These are phyloP conservation scores for Tautogolabrus adspersus DNA, from an alignment of 2,113 vertebrate species.

Conservation along the genomic window DNA sequence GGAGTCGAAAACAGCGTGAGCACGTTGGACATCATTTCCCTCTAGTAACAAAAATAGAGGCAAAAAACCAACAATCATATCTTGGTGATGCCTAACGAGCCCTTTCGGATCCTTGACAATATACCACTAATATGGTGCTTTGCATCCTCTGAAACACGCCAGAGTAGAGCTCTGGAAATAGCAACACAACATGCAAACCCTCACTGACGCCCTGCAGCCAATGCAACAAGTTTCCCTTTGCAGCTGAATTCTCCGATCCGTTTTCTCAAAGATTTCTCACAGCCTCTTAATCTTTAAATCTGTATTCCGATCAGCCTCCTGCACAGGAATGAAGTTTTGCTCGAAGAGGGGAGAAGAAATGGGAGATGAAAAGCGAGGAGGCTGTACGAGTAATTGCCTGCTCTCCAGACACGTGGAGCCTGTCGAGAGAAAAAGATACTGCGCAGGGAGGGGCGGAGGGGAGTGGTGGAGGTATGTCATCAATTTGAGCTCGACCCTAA, in stretches of 20 bases:
- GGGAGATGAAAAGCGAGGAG: constrained; percentile 57
- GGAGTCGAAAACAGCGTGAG: constrained; percentile 34
- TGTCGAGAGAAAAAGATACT: constrained; percentile 65
- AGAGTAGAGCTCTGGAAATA: constrained; percentile 70
- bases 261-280: neutral
- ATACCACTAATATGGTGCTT: constrained; percentile 80
- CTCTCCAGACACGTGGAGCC: constrained; percentile 66
- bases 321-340: constrained; percentile 8
- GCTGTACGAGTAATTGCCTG: constrained; percentile 53
- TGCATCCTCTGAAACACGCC: constrained; percentile 71
- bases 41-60: constrained; percentile 74
- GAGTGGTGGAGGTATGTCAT: constrained; percentile 69
- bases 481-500: constrained; percentile 81
- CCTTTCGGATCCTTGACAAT: constrained; percentile 78
- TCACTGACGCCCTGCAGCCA: constrained; percentile 14
- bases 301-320: constrained; percentile 8
- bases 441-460: neutral
- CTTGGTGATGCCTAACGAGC: constrained; percentile 75
- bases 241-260: neutral
- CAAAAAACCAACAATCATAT: constrained; percentile 78
- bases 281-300: neutral
- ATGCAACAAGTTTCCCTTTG: constrained; percentile 4
- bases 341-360: constrained; percentile 17
- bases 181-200: constrained; percentile 60
- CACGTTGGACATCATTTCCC: constrained; percentile 44